phyloP scores from a whole-genome alignment of 1,140 invertebrate genomes.

The Hycleus cichorii region DNA sequence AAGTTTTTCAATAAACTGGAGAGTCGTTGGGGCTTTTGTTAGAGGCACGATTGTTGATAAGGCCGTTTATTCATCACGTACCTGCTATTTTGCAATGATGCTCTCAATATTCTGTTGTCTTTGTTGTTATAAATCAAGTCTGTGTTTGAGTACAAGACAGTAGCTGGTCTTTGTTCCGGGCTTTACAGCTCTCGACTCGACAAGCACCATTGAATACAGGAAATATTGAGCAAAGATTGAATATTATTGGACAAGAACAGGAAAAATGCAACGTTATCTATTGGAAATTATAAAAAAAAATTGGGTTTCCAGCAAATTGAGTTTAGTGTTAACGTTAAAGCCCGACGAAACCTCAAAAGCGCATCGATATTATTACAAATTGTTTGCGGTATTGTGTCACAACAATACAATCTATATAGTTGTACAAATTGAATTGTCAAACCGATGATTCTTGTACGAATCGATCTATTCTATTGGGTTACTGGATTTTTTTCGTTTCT shows the following conservation, averaged over 20 bases:
- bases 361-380: slow-evolving; percentile 36
- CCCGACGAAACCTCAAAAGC: slow-evolving; percentile 24
- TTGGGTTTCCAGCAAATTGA: no score
- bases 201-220: slow-evolving; percentile 2
- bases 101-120: slow-evolving; percentile 7
- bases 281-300: no score
- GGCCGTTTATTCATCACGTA: slow-evolving; percentile 12
- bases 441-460: no score
- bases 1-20: neutral
- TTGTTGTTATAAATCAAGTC: slow-evolving; percentile 6
- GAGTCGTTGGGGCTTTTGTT: slow-evolving; percentile 6
- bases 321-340: slow-evolving; percentile 7
- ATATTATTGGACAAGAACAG: neutral
- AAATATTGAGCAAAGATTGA: slow-evolving; percentile 12
- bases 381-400: slow-evolving; percentile 30
- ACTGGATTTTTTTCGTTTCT: neutral
- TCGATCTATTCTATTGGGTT: neutral
- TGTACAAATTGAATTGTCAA: no score
- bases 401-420: slow-evolving; percentile 20
- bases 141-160: slow-evolving; percentile 8
- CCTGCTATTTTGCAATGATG: slow-evolving; percentile 8
- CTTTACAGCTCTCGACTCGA: slow-evolving; percentile 1
- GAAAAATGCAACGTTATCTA: no score
- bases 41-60: slow-evolving; percentile 8
- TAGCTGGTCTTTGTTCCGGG: slow-evolving; percentile 10